Conservation (phyloP, 2,888 invertebrate species). For the Embidobia sp. region DNA sequence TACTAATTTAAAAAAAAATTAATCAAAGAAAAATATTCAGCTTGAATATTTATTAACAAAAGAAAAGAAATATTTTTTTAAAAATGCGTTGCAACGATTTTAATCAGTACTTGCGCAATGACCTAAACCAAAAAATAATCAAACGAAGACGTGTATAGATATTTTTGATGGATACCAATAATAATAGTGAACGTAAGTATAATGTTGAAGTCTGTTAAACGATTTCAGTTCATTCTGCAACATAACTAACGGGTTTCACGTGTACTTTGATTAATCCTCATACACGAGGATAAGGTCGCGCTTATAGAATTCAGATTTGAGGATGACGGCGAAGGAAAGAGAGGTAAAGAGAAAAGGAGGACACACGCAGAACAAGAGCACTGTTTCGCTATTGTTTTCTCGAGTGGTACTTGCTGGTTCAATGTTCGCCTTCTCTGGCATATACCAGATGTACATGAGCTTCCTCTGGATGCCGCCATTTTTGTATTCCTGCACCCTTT, state of each 20-base stretch:
- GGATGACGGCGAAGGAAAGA: constrained; percentile 74
- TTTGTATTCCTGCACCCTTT: constrained; percentile 65
- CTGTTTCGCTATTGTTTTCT: constrained; percentile 81
- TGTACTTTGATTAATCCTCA: constrained; percentile 39
- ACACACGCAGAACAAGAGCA: constrained; percentile 69
- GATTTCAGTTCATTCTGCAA: neutral
- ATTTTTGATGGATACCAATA: no score
- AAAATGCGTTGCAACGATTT: no score
- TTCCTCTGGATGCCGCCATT: constrained; percentile 65
- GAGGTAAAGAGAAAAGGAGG: constrained; percentile 66
- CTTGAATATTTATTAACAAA: no score
- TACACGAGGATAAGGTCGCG: constrained; percentile 50
- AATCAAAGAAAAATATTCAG: no score
- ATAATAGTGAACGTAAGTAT: no score
- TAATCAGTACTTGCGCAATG: no score
- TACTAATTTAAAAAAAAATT: no score
- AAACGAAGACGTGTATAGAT: no score
- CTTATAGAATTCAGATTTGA: constrained; percentile 75
- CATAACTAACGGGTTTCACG: constrained; percentile 11
- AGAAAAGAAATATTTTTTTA: no score
- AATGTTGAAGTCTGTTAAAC: no score
- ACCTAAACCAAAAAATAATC: no score
- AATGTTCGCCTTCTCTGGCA: constrained; percentile 77
- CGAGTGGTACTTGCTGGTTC: constrained; percentile 81
- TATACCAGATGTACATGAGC: constrained; percentile 79